Evolutionary conservation across 2,888 invertebrate genomes (phyloP).

Genomic region (Agrotis ipsilon): DNA sequence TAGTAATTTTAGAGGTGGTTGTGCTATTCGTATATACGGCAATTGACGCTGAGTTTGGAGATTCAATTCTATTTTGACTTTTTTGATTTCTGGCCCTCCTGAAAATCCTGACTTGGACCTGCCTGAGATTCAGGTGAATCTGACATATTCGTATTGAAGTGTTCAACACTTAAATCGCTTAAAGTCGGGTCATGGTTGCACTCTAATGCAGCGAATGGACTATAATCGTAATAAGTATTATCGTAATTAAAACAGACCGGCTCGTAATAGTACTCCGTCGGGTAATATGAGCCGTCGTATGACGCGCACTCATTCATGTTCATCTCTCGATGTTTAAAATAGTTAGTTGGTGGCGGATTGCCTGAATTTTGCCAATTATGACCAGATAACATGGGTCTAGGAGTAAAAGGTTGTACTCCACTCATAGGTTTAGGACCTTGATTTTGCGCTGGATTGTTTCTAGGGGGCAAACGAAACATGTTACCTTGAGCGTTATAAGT

Average conservation of each 20-base stretch:
- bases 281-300: conserved; percentile 6
- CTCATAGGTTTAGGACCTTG: too few species aligned
- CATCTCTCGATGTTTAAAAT: background rate
- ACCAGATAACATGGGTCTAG: too few species aligned
- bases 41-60: background rate
- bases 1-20: conserved; percentile 9
- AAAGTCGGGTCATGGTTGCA: background rate
- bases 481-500: too few species aligned
- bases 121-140: background rate
- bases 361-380: too few species aligned
- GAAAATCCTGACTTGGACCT: conserved; percentile 1
- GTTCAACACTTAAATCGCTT: background rate
- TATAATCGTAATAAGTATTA: background rate
- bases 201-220: background rate
- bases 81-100: background rate
- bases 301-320: conserved; percentile 2
- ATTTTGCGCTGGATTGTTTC: too few species aligned
- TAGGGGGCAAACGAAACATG: too few species aligned
- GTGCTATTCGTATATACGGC: background rate
- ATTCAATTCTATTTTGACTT: conserved; percentile 5
- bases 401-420: too few species aligned
- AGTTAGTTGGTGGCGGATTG: too few species aligned
- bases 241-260: background rate
- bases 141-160: too few species aligned
- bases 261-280: background rate